Conservation (phyloP, 1,140 invertebrate genomes). For the Chrysoperla carnea region DNA sequence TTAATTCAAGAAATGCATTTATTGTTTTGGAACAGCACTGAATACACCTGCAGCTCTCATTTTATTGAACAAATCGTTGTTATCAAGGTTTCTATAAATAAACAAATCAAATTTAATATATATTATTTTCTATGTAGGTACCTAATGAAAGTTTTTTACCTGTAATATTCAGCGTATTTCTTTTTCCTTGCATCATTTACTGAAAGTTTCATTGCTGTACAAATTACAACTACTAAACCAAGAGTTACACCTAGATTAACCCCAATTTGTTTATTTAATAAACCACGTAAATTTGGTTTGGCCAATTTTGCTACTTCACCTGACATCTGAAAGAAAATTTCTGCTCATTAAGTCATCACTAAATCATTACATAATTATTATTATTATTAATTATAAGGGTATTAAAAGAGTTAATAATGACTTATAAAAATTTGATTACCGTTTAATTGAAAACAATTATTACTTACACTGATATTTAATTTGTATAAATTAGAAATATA, state of each 20-base stretch:
- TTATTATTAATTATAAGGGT: too few species aligned
- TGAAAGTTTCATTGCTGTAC: constrained; percentile 25
- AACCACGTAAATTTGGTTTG: constrained; percentile 34
- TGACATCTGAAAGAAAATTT: constrained; percentile 9
- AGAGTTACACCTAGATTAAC: constrained; percentile 29
- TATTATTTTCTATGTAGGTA: neutral
- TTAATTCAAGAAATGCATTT: too few species aligned
- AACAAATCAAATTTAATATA: constrained; percentile 1
- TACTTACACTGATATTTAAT: too few species aligned
- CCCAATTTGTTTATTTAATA: constrained; percentile 34
- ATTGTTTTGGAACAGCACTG: constrained; percentile 23
- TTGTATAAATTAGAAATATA: too few species aligned
- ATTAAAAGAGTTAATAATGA: too few species aligned
- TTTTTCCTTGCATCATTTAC: constrained; percentile 33
- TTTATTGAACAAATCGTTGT: constrained; percentile 32
- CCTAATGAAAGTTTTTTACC: constrained; percentile 21
- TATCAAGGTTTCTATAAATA: constrained; percentile 31
- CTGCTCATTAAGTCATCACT: neutral
- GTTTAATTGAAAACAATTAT: too few species aligned
- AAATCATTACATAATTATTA: neutral
- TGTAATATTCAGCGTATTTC: constrained; percentile 48
- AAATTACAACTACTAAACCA: constrained; percentile 20
- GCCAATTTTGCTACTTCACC: constrained; percentile 13
- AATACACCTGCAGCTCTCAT: constrained; percentile 33
- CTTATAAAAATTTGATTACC: too few species aligned